Conservation (phyloP, 2,113 vertebrate species). For the Takifugu bimaculatus region DNA sequence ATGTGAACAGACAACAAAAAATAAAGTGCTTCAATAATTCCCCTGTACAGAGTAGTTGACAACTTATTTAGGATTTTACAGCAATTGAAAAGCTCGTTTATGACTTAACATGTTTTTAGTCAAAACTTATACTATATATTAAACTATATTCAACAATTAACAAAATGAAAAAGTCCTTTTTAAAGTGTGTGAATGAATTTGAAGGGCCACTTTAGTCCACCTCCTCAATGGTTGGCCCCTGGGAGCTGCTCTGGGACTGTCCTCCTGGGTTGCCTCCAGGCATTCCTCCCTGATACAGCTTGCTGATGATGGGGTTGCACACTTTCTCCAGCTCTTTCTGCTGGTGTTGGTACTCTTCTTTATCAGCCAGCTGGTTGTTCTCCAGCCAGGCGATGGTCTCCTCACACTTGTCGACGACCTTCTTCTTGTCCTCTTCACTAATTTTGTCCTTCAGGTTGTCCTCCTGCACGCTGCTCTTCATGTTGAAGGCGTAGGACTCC, state of each 20-base stretch:
- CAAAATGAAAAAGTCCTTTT: no score
- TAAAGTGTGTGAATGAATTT: no score
- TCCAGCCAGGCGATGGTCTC: conserved; percentile 47
- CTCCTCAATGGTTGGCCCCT: conserved; percentile 52
- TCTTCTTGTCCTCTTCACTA: conserved; percentile 36
- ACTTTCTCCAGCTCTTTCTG: conserved; percentile 56
- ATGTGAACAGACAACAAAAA: no score
- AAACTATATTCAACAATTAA: no score
- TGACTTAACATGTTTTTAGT: no score
- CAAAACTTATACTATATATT: no score
- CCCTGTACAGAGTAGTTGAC: no score
- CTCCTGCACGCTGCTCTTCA: conserved; percentile 47
- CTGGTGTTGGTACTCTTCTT: conserved; percentile 47
- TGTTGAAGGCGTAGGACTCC: conserved; percentile 51
- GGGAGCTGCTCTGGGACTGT: conserved; percentile 17
- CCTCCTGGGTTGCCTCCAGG: conserved; percentile 22
- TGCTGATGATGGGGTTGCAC: conserved; percentile 42
- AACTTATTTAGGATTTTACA: no score
- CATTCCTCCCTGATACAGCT: conserved; percentile 41
- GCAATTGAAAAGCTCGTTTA: no score
- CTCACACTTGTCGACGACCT: conserved; percentile 37
- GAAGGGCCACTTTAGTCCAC: conserved; percentile 30
- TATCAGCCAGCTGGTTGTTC: conserved; percentile 55
- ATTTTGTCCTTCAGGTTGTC: conserved; percentile 41
- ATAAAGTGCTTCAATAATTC: no score